Evolutionary conservation across 2,888 invertebrate genomes (phyloP).

Genomic region (Caradrina clavipalpis): DNA sequence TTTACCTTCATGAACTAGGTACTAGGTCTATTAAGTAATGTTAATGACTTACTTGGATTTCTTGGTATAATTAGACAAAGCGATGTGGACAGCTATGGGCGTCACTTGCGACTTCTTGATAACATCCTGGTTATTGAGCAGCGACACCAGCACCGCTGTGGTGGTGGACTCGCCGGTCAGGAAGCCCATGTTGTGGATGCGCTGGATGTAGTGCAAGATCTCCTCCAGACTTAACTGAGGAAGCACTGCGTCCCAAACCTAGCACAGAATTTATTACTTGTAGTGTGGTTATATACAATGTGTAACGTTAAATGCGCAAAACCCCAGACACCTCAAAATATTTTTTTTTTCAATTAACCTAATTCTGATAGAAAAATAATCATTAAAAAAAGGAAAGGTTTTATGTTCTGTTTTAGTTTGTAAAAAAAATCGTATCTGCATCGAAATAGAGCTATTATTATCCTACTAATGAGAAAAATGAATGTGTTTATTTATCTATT

Average conservation of each 20-base stretch:
- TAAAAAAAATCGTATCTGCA: too few relatives aligned
- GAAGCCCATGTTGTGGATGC: constrained; percentile 92
- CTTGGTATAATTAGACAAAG: constrained; percentile 91
- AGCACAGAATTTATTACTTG: constrained; percentile 11
- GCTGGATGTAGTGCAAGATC: constrained; percentile 90
- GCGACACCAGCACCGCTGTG: constrained; percentile 87
- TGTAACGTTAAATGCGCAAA: too few relatives aligned
- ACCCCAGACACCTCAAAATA: too few relatives aligned
- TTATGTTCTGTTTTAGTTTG: too few relatives aligned
- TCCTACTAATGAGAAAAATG: too few relatives aligned
- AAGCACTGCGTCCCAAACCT: constrained; percentile 92
- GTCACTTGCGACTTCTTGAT: constrained; percentile 84
- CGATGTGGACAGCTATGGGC: constrained; percentile 90
- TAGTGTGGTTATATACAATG: too few relatives aligned
- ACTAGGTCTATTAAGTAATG: neutral
- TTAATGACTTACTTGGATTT: constrained; percentile 90
- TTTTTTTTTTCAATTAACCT: too few relatives aligned
- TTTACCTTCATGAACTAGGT: too few relatives aligned
- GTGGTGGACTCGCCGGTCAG: constrained; percentile 88
- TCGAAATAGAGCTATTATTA: too few relatives aligned
- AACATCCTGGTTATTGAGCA: constrained; percentile 86
- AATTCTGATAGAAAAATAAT: too few relatives aligned
- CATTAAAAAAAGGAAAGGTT: too few relatives aligned
- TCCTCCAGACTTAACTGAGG: constrained; percentile 88
- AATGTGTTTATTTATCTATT: too few relatives aligned